phyloP scores from a whole-genome alignment of 2,888 invertebrate genomes.

The Tenthredo mesomela region DNA sequence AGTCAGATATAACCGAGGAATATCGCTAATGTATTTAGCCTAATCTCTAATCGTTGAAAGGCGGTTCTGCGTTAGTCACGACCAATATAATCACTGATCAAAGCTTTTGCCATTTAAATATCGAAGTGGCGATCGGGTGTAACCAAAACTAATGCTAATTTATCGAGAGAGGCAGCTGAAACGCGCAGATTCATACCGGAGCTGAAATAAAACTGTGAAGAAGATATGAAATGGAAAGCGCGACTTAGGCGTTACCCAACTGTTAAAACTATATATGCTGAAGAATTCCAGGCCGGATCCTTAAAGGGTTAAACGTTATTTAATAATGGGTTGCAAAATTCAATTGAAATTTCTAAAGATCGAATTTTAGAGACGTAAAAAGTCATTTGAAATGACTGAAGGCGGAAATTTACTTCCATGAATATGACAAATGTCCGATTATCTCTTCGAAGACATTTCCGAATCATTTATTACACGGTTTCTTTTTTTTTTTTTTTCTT shows the following conservation, averaged over 20 bases:
- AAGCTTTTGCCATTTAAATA: not conserved
- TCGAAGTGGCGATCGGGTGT: not conserved
- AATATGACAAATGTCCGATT: conserved; percentile 52
- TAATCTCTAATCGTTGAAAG: conserved; percentile 1
- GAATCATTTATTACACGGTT: not conserved
- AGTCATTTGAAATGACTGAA: not conserved
- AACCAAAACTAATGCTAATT: conserved; percentile 5
- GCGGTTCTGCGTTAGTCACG: not conserved
- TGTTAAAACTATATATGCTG: not conserved
- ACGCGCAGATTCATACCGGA: not conserved
- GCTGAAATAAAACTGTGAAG: conserved; percentile 21
- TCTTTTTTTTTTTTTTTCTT: not conserved
- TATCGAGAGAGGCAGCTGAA: not conserved
- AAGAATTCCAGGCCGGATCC: not conserved
- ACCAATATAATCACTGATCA: not conserved
- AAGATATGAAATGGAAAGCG: conserved; percentile 50
- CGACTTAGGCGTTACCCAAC: conserved; percentile 35
- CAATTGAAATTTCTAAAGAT: not conserved
- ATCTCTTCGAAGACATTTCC: not conserved
- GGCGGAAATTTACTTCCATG: conserved; percentile 51
- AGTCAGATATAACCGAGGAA: not conserved
- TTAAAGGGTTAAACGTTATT: not conserved
- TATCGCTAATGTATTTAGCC: not conserved
- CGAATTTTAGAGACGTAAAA: not conserved
- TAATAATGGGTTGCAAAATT: not conserved